Evolutionary conservation across 2,888 invertebrate species (phyloP), one percentile per base, ranked within the genome.

Genomic region (Clunio marinus): DNA sequence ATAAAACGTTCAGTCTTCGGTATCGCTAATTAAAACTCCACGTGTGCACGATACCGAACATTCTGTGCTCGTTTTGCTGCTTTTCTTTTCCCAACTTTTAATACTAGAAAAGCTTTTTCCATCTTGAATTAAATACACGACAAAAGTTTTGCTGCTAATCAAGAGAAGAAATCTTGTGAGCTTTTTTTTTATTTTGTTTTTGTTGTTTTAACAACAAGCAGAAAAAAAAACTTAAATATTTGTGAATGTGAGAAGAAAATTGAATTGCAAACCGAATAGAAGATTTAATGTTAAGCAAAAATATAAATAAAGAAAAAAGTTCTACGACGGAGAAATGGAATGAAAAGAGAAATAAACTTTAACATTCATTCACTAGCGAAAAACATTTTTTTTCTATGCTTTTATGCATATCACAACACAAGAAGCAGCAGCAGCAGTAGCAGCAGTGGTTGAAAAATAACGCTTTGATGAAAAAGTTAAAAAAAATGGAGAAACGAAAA

Each of bases 11-110:
- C 27, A 27, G 15, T 35, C 35, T 58, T 58, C 15, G 27, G 58
- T 8, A 8, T n/a, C 7, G 37, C 62, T 63, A 63, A 63, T 63
- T 63, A 63, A 60, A 63, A 45, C 41, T 63, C 62, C 62, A 63
- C 62, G 62, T 63, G 62, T 63, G 60, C 37, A 58, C 58, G 10
- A 15, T 8, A 10, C 3, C 17, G 58, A n/a, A n/a, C n/a, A n/a
- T n/a, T n/a, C n/a, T n/a, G 41, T 15, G 2, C 15, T 41, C 15
- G 41, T 41, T 41, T 41, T 15, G 41, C n/a, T 15, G 41, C 41
- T 15, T 41, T n/a, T 3, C 41, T 13, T n/a, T 41, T 15, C 41
- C 35, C 35, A 8, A 13, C 51, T 51, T 8, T 20, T 51, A 2
- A n/a, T n/a, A 4, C 2, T 2, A 51, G 51, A 51, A 8, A 51